A percentile compares a stretch with the other conserved stretches of the same genome.
Evolutionary conservation across 2,113 vertebrate genomes (phyloP).

Genomic region (Oceanites oceanicus): DNA sequence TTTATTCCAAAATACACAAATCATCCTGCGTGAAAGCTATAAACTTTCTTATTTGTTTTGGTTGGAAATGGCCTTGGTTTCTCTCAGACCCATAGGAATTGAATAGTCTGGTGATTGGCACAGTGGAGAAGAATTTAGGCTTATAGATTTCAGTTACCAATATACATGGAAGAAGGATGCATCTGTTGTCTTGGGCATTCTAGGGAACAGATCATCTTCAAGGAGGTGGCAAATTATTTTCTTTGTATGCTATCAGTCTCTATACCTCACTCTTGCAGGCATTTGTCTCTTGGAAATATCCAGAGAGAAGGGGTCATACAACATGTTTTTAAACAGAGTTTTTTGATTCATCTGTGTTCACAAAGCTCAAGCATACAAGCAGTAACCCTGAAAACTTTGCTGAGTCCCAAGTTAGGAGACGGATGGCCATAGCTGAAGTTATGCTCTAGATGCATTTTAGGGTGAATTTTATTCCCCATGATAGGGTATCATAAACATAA

Average conservation of each 20-base stretch:
- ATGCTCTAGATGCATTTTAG: not conserved
- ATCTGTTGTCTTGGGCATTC: not conserved
- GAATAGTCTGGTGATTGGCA: not conserved
- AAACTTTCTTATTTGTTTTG: not conserved
- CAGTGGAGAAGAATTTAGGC: not conserved
- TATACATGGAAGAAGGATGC: not conserved
- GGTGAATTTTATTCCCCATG: not conserved
- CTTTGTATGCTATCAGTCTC: not conserved
- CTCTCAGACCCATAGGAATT: not conserved
- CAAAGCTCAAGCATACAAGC: not conserved
- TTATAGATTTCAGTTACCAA: not conserved
- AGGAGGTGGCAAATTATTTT: not conserved
- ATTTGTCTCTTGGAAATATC: not conserved
- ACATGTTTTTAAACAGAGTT: not conserved
- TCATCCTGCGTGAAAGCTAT: not conserved
- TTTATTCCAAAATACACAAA: conserved; percentile 21
- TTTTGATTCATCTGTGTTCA: not conserved
- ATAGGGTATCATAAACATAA: not conserved
- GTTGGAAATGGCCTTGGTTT: not conserved
- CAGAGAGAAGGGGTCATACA: not conserved
- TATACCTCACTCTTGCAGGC: not conserved
- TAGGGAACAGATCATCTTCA: not conserved
- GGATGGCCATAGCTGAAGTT: not conserved
- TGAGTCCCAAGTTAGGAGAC: not conserved
- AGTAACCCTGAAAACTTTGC: not conserved